phyloP scores from a whole-genome alignment of 1,140 invertebrate species.

The Caenorhabditis tropicalis region DNA sequence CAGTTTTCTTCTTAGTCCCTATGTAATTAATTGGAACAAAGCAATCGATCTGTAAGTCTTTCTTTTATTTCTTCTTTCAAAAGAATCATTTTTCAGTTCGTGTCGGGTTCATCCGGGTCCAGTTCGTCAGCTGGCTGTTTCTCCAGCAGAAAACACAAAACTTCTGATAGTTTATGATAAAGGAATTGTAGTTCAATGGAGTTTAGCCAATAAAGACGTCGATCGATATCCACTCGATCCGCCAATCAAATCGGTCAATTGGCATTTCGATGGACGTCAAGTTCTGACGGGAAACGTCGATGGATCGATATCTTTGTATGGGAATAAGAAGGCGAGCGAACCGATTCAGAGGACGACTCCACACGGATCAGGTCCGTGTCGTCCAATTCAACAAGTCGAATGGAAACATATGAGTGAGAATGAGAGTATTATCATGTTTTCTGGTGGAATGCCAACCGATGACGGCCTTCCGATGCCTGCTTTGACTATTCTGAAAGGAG shows the following conservation, averaged over 20 bases:
- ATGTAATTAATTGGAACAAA: slow-evolving; percentile 99
- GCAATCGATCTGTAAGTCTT: slow-evolving; percentile 92
- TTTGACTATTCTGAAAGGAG: slow-evolving; percentile 91
- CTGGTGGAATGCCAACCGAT: slow-evolving; percentile 73
- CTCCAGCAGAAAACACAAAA: slow-evolving; percentile 74
- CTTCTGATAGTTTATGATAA: slow-evolving; percentile 94
- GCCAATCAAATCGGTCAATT: slow-evolving; percentile 79
- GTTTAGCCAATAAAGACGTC: slow-evolving; percentile 82
- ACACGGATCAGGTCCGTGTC: slow-evolving; percentile 59
- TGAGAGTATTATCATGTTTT: slow-evolving; percentile 73
- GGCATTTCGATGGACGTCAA: slow-evolving; percentile 97
- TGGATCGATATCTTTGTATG: slow-evolving; percentile 75
- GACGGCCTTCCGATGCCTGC: slow-evolving; percentile 67
- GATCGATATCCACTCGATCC: slow-evolving; percentile 75
- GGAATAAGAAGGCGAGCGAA: slow-evolving; percentile 48
- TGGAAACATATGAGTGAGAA: slow-evolving; percentile 66
- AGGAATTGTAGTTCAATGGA: slow-evolving; percentile 93
- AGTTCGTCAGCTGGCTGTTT: slow-evolving; percentile 75
- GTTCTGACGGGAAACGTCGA: slow-evolving; percentile 95
- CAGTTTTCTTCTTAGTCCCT: slow-evolving; percentile 91
- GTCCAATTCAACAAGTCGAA: slow-evolving; percentile 66
- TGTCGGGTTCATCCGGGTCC: slow-evolving; percentile 75
- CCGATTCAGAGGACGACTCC: slow-evolving; percentile 57
- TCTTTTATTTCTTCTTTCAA: background rate
- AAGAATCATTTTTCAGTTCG: slow-evolving; percentile 71